Base-by-base conservation (phyloP, 2,888 invertebrate genomes). In the Xanthia togata region DNA sequence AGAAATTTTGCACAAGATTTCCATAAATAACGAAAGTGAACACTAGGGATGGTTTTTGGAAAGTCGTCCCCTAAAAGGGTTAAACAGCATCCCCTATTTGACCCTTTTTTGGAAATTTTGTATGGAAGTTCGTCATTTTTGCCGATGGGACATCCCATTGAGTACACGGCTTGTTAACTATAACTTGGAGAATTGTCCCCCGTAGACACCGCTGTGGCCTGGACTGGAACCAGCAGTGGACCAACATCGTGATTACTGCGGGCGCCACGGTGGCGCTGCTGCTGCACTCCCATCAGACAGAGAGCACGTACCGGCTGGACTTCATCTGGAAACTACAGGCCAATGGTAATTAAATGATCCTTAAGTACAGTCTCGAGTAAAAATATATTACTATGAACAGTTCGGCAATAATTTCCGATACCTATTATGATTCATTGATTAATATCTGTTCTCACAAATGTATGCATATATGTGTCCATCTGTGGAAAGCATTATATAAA, bases 281-380 rank as follows among this genome's bases (percentile, higher is more conserved):
- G 87, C 97, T 99, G 79, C 99, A 99, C 94, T 98, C 99, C 1
- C 98, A 99, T 90, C 99, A 99, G 94, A 99, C 98, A 1, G 99
- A 99, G 95, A 98, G 99, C 88, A 99, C 99, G 0, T 98, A 99
- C 91, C 97, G 99, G 77, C 97, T 99, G 79, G 99, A 99, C 96
- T 99, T 99, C 94, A 98, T 99, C 82, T 99, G 99, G 99, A 99
- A 99, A 95, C 97, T 99, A 47, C 99, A 99, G 96, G 99, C 99
- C 26, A 98, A 98, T 89, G 98, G 98, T 98, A 68, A 68, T n/a
- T 8, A 20, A 68, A 38, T 26, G 23, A 67, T 55, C 5, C 57
- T n/a, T 57, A 68, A 0, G n/a, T n/a, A 20, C 17, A 57, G 11
- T 11, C 11, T 17, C 57, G 6, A 35, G 11, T 11, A 35, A 57